Conservation (phyloP, 2,888 invertebrate species). For the Glaucopsyche alexis region DNA sequence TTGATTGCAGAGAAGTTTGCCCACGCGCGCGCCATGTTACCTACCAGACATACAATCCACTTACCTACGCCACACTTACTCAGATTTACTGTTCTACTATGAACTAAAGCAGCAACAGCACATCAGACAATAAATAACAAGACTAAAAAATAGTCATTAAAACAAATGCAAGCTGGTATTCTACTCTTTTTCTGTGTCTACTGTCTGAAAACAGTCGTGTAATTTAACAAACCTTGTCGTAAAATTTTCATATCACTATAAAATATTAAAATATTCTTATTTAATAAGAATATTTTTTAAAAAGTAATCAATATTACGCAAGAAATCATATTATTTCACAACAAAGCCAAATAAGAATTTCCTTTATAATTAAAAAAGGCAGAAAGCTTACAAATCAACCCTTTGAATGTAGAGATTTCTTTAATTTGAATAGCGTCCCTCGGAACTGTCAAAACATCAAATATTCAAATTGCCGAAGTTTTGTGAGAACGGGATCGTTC, state of each 20-base stretch:
- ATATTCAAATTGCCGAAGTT: constrained; percentile 26
- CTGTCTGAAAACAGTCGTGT: no score
- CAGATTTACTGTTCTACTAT: not conserved
- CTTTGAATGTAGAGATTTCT: constrained; percentile 20
- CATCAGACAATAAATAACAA: no score
- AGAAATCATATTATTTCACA: not conserved
- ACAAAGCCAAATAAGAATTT: not conserved
- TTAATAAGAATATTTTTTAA: no score
- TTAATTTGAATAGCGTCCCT: constrained; percentile 13
- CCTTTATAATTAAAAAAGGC: not conserved
- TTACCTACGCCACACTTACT: constrained; percentile 10
- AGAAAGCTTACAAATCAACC: not conserved
- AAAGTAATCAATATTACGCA: not conserved
- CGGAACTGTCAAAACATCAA: constrained; percentile 24
- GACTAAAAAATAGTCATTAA: no score
- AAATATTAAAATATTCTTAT: no score
- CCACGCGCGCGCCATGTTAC: not conserved
- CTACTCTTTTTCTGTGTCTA: no score
- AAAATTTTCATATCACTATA: no score
- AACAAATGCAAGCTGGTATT: no score
- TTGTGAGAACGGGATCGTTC: constrained; percentile 8
- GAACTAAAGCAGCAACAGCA: not conserved
- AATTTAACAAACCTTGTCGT: no score
- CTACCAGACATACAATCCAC: not conserved
- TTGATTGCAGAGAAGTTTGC: constrained; percentile 23